Evolutionary conservation across 30 jellyfish, hydroid and myxozoan species (phyloP), one percentile per base, ranked within the genome.

Genomic region (Phacellophora camtschatica): DNA sequence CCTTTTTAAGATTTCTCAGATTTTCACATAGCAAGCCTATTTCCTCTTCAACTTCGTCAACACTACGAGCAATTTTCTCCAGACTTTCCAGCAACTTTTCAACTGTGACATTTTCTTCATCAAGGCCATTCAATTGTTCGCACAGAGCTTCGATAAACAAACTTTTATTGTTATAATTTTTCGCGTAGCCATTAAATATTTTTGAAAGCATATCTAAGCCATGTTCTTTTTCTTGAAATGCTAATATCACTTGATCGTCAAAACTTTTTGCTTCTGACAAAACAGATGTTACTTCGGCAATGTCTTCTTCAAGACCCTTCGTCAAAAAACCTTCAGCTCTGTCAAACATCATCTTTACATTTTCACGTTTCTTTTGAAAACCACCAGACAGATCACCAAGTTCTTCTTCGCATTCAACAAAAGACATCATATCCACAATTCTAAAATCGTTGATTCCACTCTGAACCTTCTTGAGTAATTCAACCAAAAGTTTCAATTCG

Each of bases 331-430:
- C 78, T 16, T 28, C 71, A 1, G 92, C 84, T 10, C 54, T 67
- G 5, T 77, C 74, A 15, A 77, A 19, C 0, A 62, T 46, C 51
- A 15, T 18, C 5, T 49, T 43, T 2, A 64, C 29, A 19, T 68
- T 66, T 48, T 45, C 41, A 25, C 53, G 77, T 56, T 33, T 68
- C 45, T 27, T 49, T 66, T 65, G 53, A 36, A 64, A 66, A 3
- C 82, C 71, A 2, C 36, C 84, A 7, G 1, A 19, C 23, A 81
- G 29, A 66, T 66, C 78, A 32, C 48, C 42, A 9, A 66, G 12
- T 25, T 62, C 82, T 55, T 81, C 92, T 32, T 81, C 84, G 29
- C 81, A 33, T 61, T 77, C 89, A 61, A 77, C 70, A 11, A 77
- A 67, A 27, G 89, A 77, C 89, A 77, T 61, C 13, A 57, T 58